A percentile compares a stretch with the other conserved stretches of the same genome.
Evolutionary conservation across 1,140 invertebrate genomes (phyloP).

Genomic region (Zaprionus tsacasi): DNA sequence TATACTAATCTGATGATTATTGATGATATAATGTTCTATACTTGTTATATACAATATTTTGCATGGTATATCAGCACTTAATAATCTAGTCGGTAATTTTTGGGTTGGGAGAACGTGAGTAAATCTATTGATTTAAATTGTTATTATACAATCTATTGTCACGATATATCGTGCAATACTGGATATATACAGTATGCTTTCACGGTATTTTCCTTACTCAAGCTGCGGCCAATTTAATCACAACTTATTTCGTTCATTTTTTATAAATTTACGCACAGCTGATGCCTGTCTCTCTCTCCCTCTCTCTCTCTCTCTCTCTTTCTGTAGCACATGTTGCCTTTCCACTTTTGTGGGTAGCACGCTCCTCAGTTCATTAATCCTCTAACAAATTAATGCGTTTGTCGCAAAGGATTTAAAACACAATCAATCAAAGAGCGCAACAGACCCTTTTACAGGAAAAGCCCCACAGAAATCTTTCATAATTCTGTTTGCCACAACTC

Average conservation of each 20-base stretch:
- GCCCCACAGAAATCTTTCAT: conserved; percentile 57
- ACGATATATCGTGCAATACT: too few species aligned
- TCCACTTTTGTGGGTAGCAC: background rate
- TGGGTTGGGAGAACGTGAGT: too few species aligned
- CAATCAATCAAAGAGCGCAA: conserved; percentile 70
- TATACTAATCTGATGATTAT: too few species aligned
- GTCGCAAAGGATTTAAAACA: conserved; percentile 71
- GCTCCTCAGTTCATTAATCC: conserved; percentile 68
- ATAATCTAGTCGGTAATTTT: too few species aligned
- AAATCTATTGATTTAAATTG: too few species aligned
- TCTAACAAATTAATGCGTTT: conserved; percentile 72
- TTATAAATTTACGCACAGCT: conserved; percentile 25
- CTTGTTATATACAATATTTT: too few species aligned
- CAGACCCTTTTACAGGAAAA: background rate
- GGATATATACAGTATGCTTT: background rate
- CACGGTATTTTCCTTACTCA: background rate
- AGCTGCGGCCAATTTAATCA: background rate
- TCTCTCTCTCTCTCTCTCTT: too few species aligned
- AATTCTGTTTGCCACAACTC: conserved; percentile 56
- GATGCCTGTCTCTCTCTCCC: background rate
- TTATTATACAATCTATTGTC: too few species aligned
- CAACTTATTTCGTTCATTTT: conserved; percentile 1
- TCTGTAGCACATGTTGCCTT: background rate
- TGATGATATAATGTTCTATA: too few species aligned
- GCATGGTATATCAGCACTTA: too few species aligned